Conservation (phyloP, 2,888 invertebrate genomes). For the Eilema caniola region DNA sequence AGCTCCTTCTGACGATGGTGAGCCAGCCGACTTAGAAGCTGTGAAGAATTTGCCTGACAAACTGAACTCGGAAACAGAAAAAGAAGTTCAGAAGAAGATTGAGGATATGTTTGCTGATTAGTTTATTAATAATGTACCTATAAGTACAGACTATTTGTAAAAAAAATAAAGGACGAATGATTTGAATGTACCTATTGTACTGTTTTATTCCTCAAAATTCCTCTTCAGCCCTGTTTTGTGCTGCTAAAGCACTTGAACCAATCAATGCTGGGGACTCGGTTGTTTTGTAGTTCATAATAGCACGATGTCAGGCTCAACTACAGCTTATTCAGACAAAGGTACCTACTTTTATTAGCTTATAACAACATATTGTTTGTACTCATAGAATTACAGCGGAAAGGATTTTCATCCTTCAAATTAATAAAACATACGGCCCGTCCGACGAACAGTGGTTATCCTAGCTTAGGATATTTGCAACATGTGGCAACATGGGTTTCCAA, state of each 20-base stretch:
- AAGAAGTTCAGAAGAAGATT: conserved; percentile 82
- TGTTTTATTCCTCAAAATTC: not conserved
- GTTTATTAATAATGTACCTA: conserved; percentile 19
- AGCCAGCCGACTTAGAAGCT: conserved; percentile 74
- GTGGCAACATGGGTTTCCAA: not conserved
- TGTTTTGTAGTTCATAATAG: not conserved
- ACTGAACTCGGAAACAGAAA: conserved; percentile 80
- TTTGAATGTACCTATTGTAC: not conserved
- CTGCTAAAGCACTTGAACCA: not conserved
- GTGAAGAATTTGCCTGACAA: conserved; percentile 80
- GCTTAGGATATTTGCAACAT: too few species aligned
- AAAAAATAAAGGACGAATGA: conserved; percentile 7
- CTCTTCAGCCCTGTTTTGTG: not conserved
- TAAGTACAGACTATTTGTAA: not conserved
- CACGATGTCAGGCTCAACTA: not conserved
- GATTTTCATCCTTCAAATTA: too few species aligned
- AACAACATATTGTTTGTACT: too few species aligned
- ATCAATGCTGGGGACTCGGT: not conserved
- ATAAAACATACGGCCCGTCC: too few species aligned
- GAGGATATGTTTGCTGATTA: conserved; percentile 86
- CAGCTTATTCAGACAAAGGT: too few species aligned
- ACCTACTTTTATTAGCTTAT: too few species aligned
- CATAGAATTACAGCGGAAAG: too few species aligned
- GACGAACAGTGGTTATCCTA: too few species aligned
- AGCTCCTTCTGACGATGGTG: conserved; percentile 67